Evolutionary conservation across 2,888 invertebrate species (phyloP), one percentile per base, ranked within the genome.

Genomic region (Leptinotarsa juncta): DNA sequence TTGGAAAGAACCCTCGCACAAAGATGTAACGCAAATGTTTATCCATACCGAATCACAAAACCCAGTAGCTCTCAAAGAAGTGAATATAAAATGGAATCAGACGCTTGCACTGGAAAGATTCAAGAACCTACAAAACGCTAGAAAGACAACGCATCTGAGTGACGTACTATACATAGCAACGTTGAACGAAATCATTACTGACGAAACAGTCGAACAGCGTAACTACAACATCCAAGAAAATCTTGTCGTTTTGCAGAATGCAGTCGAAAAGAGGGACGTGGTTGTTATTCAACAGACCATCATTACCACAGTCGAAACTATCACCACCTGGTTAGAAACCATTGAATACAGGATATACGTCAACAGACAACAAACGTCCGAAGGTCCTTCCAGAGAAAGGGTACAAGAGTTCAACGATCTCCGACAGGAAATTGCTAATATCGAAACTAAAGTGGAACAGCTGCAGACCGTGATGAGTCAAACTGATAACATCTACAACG

Each of bases 251-350:
- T 84, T 94, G 7, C 90, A 90, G 81, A 88, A 89, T 72, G 93
- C 94, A 2, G 88, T 94, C 15, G 88, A 90, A 67, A 88, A 86
- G 76, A 89, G 90, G 55, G 91, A 94, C 84, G 88, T 90, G 3
- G 86, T 88, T 0, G 87, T 90, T 16, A 90, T 93, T 57, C 94
- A 95, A 86, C 92, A 91, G 81, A 93, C 92, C 60, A 90, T 95
- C 15, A 91, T 95, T 14, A 92, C 93, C 26, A 92, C 95, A 0
- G 93, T 96, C 66, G 94, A 96, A 86, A 94, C 93, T 0, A 93
- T 96, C 60, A 94, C 95, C 0, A 93, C 93, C 16, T 96, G 96
- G 95, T 86, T 96, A 62, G 95, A 96, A 88, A 95, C 94, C 42
- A 94, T 96, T 75, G 95, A 95, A 85, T 95, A 95, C 81, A 91